Base-by-base conservation (phyloP, 2,113 vertebrate genomes). In the Campylomormyrus tamandua region DNA sequence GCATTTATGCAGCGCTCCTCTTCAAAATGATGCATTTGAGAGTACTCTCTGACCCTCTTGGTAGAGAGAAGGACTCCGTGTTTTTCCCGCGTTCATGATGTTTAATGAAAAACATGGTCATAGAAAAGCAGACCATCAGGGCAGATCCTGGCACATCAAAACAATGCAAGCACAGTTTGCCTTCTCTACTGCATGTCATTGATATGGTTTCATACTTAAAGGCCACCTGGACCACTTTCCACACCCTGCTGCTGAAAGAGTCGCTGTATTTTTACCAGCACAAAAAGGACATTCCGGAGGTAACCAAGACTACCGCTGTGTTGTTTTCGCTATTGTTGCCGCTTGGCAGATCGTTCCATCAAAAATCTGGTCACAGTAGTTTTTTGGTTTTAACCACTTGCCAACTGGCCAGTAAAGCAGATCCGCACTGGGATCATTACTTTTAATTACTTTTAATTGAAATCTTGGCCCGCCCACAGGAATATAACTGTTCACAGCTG, bases 251-350 rank as follows among this genome's bases (percentile, higher is more conserved):
- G 62, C 94, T 97, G 92, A 95, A 96, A 92, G 95, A 97, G 93
- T 97, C 97, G 0, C 93, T 98, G 62, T 97, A 96, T 93, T 98
- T 98, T 93, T 98, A 97, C 94, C 95, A 96, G 93, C 96, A 98
- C 91, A 95, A 94, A 92, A 97, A 96, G 92, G 96, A 97, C 84
- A 96, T 94, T 8, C 94, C 96, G 70, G 95, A 95, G 96, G 97
- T 96, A 91, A 94, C 94, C 88, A 89, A 48, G 83, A 24, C 83
- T 46, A 80, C 74, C 17, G 74, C 74, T 42, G 15, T 35, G 74
- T 19, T 80, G 31, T 48, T n/a, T 48, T 48, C 8, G 21, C 45
- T 24, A 84, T 45, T 84, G 21, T 84, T 46, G 83, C 83, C 0
- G 19, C 45, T 48, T 84, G 83, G 83, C 39, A 48, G 45, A 46